Base-by-base conservation (phyloP, 2,113 vertebrate genomes). In the Paramisgurnus dabryanus region DNA sequence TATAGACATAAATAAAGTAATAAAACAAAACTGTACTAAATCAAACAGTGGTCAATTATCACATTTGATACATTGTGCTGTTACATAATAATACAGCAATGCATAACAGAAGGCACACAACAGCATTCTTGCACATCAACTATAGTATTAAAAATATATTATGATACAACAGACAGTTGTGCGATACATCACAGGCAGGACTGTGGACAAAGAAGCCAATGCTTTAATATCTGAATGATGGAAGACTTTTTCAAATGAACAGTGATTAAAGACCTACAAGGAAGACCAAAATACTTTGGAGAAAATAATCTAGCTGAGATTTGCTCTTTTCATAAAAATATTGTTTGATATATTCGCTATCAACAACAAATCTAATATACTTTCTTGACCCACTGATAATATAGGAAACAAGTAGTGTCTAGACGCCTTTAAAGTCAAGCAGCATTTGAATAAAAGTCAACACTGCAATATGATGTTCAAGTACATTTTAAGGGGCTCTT, bases 241-340 rank as follows among this genome's bases (percentile, higher is more conserved):
- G 82, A 83, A 80, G 82, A 83, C 77, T 55, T 67, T 10, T 60
- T 17, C 8, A n/a, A 17, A n/a, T 78, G 4, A 78, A 82, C 55
- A 64, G 12, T 71, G 57, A 65, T 57, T n/a, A 45, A 10, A 22
- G 45, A 53, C 13, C 7, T 40, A 63, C 55, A 39, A 57, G 78
- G 67, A 50, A 65, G 58, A 79, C 50, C 40, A 34, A 15, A 57
- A 41, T n/a, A 3, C 10, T 58, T 41, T 72, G 10, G 41, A 72
- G 58, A 41, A 55, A 8, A 58, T 7, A 8, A 2, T 47, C 45
- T 47, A 47, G 7, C 2, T 47, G 6, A 47, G 4, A 47, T 47
- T 8, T 47, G 4, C 10, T 47, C 10, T 18, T 18, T 3, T 18
- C 17, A 22, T 18, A 11, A 4, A 18, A 67, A 47, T 45, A 45